Evolutionary conservation across 2,888 invertebrate species (phyloP).

Genomic region (Bugula neritina): DNA sequence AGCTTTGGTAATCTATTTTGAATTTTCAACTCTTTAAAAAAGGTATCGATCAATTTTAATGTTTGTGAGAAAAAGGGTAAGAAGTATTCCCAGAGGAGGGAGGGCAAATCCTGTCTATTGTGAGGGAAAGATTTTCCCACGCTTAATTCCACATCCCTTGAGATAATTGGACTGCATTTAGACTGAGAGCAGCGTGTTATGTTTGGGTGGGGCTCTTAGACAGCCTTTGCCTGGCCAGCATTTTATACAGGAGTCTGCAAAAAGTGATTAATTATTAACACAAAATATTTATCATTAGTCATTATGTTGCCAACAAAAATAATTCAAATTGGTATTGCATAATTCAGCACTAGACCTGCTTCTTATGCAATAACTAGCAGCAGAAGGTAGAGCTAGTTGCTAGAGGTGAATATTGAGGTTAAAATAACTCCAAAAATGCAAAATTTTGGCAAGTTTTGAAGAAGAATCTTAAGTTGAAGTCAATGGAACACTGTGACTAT

Average conservation of each 20-base stretch:
- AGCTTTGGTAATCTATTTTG: no score
- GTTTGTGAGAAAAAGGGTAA: background rate
- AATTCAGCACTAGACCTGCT: no score
- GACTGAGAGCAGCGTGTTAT: background rate
- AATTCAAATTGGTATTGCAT: background rate
- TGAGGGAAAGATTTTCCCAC: background rate
- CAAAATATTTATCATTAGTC: background rate
- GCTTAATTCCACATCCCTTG: background rate
- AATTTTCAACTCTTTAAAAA: no score
- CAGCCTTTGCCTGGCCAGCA: background rate
- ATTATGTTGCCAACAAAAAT: background rate
- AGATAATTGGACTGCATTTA: background rate
- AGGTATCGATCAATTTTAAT: background rate
- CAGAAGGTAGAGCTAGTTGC: no score
- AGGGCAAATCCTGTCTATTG: slow-evolving; percentile 19
- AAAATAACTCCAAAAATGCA: no score
- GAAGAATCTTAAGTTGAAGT: no score
- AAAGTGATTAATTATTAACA: background rate
- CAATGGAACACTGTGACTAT: no score
- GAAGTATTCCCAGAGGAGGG: background rate
- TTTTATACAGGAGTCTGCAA: background rate
- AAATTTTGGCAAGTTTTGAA: no score
- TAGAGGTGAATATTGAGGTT: no score
- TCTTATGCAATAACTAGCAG: no score
- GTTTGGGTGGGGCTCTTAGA: background rate